Evolutionary conservation across 2,113 vertebrate species (phyloP).

Genomic region (Bettongia penicillata): DNA sequence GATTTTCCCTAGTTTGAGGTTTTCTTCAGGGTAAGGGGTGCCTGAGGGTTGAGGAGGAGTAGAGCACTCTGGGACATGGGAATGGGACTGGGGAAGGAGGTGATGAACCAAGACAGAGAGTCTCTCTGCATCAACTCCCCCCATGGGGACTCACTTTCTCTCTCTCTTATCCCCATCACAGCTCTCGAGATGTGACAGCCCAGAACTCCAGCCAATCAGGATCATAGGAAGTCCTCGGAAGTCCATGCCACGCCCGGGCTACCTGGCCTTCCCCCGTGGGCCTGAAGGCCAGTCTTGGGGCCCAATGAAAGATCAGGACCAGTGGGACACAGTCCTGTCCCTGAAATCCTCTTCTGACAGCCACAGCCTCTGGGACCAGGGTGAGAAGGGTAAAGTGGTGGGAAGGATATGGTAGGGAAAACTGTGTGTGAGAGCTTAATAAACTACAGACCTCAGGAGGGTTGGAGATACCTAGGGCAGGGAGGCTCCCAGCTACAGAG

Average conservation of each 20-base stretch:
- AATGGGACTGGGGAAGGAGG: not conserved
- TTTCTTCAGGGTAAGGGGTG: not conserved
- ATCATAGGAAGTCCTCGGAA: conserved; percentile 75
- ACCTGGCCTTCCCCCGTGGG: conserved; percentile 47
- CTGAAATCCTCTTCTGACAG: conserved; percentile 85
- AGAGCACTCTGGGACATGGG: not conserved
- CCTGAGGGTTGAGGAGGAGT: not conserved
- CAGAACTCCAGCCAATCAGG: conserved; percentile 79
- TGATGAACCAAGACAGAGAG: not conserved
- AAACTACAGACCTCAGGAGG: not conserved
- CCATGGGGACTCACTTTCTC: conserved; percentile 8
- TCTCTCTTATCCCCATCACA: conserved; percentile 12
- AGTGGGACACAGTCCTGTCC: conserved; percentile 55
- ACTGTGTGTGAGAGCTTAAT: not conserved
- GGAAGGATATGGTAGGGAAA: not conserved
- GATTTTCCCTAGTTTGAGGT: not conserved
- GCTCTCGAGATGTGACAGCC: conserved; percentile 20
- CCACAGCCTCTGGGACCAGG: conserved; percentile 87
- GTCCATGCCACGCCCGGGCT: conserved; percentile 83
- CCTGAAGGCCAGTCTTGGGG: conserved; percentile 35
- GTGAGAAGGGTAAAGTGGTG: conserved; percentile 78
- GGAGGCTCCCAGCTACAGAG: not conserved
- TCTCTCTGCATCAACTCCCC: not conserved
- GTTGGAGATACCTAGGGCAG: not conserved
- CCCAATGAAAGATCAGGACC: not conserved